phyloP scores from a whole-genome alignment of 2,113 vertebrate genomes.

The Menidia beryllina region DNA sequence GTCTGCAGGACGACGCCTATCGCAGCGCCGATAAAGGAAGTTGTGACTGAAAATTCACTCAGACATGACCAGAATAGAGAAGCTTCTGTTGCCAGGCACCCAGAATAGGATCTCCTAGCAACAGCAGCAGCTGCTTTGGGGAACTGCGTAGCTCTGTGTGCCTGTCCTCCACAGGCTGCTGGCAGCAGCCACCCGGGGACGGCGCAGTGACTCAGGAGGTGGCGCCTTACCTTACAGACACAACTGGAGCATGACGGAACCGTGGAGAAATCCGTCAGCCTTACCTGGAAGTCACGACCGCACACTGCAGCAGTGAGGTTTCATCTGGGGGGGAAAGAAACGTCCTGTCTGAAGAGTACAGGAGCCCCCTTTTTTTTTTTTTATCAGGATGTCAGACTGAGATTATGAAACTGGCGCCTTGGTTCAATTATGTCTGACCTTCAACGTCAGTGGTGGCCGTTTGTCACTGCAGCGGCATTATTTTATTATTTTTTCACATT shows the following conservation, averaged over 20 bases:
- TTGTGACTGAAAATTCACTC: conserved; percentile 69
- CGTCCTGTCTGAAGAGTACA: conserved; percentile 14
- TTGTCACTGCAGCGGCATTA: conserved; percentile 10
- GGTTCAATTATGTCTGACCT: conserved; percentile 67
- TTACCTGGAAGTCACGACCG: conserved; percentile 7
- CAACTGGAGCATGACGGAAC: conserved; percentile 27
- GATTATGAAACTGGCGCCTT: conserved; percentile 49
- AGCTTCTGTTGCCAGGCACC: conserved; percentile 84
- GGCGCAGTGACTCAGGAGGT: conserved; percentile 53
- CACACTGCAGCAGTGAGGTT: conserved; percentile 9
- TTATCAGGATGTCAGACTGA: conserved; percentile 58
- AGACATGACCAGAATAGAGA: conserved; percentile 78
- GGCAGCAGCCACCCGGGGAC: conserved; percentile 41
- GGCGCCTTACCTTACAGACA: conserved; percentile 19
- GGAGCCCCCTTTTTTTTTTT: conserved; percentile 32
- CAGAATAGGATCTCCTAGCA: conserved; percentile 78
- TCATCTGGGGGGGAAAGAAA: conserved; percentile 25
- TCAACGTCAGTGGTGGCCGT: conserved; percentile 33
- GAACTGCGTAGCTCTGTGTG: conserved; percentile 43
- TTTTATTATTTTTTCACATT: conserved; percentile 16
- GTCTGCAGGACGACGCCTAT: conserved; percentile 43
- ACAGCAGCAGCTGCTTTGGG: conserved; percentile 73
- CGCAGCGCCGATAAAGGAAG: conserved; percentile 46
- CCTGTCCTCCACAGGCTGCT: conserved; percentile 22
- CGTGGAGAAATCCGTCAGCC: neutral